These are phyloP conservation scores for Apis dorsata DNA, from an alignment of 1,140 invertebrate genomes.

Conservation along the genomic window DNA sequence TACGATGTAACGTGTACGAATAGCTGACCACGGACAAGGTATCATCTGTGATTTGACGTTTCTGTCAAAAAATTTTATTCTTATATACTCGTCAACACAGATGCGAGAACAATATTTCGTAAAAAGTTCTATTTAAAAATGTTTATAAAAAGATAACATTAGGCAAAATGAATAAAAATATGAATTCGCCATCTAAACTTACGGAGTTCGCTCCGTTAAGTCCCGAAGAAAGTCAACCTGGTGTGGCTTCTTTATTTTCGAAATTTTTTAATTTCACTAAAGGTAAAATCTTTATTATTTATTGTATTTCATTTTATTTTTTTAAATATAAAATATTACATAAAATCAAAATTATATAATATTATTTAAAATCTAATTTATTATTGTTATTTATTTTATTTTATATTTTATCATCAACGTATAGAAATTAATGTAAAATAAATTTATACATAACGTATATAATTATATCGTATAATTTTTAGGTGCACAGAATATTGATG, in stretches of 20 bases:
- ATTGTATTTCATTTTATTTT: background rate
- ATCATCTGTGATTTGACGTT: constrained; percentile 2
- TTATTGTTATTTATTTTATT: too few species aligned
- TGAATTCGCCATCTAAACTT: constrained; percentile 85
- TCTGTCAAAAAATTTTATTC: constrained; percentile 7
- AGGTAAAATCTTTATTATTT: constrained; percentile 62
- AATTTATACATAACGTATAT: background rate
- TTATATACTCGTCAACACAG: background rate
- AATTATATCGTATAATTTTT: background rate
- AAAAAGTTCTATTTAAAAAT: constrained; percentile 43
- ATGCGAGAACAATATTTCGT: background rate
- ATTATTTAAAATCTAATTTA: background rate
- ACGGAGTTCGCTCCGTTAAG: constrained; percentile 89
- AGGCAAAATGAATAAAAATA: constrained; percentile 83
- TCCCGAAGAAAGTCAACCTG: constrained; percentile 83
- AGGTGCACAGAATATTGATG: constrained; percentile 53
- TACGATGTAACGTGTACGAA: background rate
- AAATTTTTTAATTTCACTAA: constrained; percentile 82
- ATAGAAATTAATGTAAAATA: background rate
- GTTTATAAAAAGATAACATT: constrained; percentile 49
- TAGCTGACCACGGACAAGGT: too few species aligned
- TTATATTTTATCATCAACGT: too few species aligned
- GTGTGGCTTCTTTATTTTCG: constrained; percentile 82
- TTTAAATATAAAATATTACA: too few species aligned
- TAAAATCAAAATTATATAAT: too few species aligned